Conservation (phyloP, 2,797 vertebrate genomes). For the Anguilla obscura region DNA sequence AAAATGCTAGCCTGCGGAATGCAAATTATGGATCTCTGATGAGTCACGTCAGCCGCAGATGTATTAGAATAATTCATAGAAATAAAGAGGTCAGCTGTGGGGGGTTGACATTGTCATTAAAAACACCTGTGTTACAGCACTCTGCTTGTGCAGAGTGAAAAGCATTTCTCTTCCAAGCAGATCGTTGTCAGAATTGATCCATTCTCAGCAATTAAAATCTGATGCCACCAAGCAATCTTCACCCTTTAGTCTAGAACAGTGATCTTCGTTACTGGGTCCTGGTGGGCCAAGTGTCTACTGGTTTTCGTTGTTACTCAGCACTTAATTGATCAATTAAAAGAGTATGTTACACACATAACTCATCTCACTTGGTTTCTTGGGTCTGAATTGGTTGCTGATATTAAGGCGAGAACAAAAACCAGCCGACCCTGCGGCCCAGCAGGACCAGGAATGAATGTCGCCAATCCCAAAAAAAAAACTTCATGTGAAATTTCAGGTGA, state of each 20-base stretch:
- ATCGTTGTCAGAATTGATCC: not conserved
- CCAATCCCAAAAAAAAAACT: too few species aligned
- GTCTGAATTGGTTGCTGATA: too few species aligned
- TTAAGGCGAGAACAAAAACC: too few species aligned
- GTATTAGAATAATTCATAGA: conserved; percentile 21
- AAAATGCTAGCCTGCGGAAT: not conserved
- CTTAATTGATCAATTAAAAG: too few species aligned
- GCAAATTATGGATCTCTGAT: not conserved
- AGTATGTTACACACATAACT: too few species aligned
- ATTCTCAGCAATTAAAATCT: not conserved
- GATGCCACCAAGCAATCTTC: not conserved
- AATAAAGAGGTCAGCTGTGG: not conserved
- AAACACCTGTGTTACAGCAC: not conserved
- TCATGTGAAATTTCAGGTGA: not conserved
- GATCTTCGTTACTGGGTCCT: too few species aligned
- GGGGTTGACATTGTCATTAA: not conserved
- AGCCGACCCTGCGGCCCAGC: too few species aligned
- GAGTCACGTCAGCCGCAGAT: not conserved
- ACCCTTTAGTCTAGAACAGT: not conserved
- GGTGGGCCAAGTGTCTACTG: too few species aligned
- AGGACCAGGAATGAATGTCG: too few species aligned
- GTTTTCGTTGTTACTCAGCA: too few species aligned
- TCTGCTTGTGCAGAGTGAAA: not conserved
- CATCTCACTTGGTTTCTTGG: too few species aligned
- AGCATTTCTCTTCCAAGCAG: not conserved